Conservation (phyloP, 2,797 vertebrate species). For the Sebastes matsubarae region DNA sequence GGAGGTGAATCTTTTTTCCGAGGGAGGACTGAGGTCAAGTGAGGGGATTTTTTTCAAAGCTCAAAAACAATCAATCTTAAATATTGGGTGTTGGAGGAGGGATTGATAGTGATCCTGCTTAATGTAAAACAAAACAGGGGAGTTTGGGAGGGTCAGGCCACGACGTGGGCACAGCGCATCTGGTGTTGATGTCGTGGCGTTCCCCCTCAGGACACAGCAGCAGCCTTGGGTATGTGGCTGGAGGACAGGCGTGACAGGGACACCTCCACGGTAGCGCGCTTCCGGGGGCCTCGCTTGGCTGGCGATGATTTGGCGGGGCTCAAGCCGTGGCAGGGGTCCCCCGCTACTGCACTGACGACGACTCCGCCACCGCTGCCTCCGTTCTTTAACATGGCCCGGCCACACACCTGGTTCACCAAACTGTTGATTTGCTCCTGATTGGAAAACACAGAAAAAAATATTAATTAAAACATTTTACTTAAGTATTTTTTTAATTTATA, state of each 20-base stretch:
- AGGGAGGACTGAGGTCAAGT: constrained; percentile 82
- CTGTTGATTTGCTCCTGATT: constrained; percentile 96
- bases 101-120: constrained; percentile 58
- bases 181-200: background rate
- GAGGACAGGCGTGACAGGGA: constrained; percentile 91
- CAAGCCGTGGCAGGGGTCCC: constrained; percentile 88
- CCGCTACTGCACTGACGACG: constrained; percentile 46
- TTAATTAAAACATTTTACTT: background rate
- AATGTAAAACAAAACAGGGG: constrained; percentile 6
- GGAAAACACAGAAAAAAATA: background rate
- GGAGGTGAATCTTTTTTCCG: constrained; percentile 63
- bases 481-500: no score
- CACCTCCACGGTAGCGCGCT: constrained; percentile 92
- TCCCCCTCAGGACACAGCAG: constrained; percentile 79
- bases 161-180: constrained; percentile 28
- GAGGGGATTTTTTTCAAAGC: constrained; percentile 60
- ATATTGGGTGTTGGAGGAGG: constrained; percentile 44
- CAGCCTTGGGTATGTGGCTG: constrained; percentile 90
- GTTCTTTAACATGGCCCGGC: constrained; percentile 89
- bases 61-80: constrained; percentile 58
- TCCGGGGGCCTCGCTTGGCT: constrained; percentile 94
- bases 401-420: constrained; percentile 96
- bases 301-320: constrained; percentile 85
- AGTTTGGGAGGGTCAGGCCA: background rate
- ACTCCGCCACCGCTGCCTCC: constrained; percentile 50